Base-by-base conservation (phyloP, 2,888 invertebrate species). In the Orthosia incerta region DNA sequence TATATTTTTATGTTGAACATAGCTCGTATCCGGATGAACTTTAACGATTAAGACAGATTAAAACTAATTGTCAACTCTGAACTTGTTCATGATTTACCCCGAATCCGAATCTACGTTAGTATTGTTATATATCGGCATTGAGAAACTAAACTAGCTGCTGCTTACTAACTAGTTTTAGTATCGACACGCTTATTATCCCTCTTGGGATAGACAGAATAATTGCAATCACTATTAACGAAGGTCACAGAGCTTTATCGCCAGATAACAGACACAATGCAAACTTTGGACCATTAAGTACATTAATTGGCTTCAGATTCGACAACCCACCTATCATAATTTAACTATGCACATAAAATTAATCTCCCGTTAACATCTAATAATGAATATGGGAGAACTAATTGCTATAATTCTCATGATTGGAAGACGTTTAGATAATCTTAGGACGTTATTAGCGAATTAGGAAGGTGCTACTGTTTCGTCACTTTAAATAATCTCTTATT, bases 201-300 rank as follows among this genome's bases (percentile, higher is more conserved):
- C 12, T 45, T 53, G 2, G 26, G 39, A 48, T 39, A 26, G 48
- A 26, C 59, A 55, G 13, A 51, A 26, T 18, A 18, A 26, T 45
- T 20, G 15, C 48, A 51, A 61, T 26, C 12, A 26, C n/a, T 45
- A 31, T 15, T 51, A 72, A 60, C 57, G 5, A 46, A 61, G 61
- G 61, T 56, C 51, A 62, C 16, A 23, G 3, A 23, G 72, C 51
- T 79, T 64, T 64, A 80, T 64, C 3, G 50, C 45, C 13, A 23
- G 59, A 56, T n/a, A 78, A 20, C 55, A 79, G 55, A 55, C 39
- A 79, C 71, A 80, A 55, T 74, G 48, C 23, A 46, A 74, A 74
- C n/a, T 74, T 76, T 53, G 23, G 48, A 18, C 50, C 45, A 55
- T 73, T 79, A 74, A 20, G 9, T 31, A 64, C n/a, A 75, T 31